Conservation (phyloP, 2,888 invertebrate genomes). For the Helicoverpa assulta region DNA sequence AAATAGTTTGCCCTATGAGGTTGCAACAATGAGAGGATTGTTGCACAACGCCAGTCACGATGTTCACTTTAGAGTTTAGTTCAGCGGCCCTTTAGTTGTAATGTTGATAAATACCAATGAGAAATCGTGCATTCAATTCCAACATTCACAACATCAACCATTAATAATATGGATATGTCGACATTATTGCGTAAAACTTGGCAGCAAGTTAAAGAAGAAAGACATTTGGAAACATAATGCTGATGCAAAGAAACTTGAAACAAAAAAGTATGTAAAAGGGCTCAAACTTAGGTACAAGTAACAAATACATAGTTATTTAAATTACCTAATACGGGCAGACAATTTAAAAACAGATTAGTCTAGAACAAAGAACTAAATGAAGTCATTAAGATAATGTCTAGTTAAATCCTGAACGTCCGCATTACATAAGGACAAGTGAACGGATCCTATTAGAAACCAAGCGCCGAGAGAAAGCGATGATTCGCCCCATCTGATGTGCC, state of each 20-base stretch:
- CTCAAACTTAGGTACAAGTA: no score
- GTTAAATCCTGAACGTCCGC: conserved; percentile 8
- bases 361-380: background rate
- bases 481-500: conserved; percentile 53
- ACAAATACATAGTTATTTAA: no score
- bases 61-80: conserved; percentile 44
- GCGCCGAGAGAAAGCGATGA: conserved; percentile 60
- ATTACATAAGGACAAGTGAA: conserved; percentile 55
- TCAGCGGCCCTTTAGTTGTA: conserved; percentile 37
- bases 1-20: conserved; percentile 25
- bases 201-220: background rate
- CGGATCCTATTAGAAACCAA: conserved; percentile 53
- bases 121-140: conserved; percentile 45
- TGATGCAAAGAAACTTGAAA: background rate
- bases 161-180: conserved; percentile 10
- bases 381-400: conserved; percentile 1
- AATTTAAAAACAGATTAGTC: background rate
- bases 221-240: no score
- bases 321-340: background rate
- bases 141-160: conserved; percentile 8
- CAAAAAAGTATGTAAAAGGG: background rate
- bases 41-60: conserved; percentile 61
- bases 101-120: conserved; percentile 42
- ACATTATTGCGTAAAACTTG: background rate
- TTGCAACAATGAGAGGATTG: conserved; percentile 33